Conservation (phyloP, 2,888 invertebrate genomes). For the Timema cristinae region DNA sequence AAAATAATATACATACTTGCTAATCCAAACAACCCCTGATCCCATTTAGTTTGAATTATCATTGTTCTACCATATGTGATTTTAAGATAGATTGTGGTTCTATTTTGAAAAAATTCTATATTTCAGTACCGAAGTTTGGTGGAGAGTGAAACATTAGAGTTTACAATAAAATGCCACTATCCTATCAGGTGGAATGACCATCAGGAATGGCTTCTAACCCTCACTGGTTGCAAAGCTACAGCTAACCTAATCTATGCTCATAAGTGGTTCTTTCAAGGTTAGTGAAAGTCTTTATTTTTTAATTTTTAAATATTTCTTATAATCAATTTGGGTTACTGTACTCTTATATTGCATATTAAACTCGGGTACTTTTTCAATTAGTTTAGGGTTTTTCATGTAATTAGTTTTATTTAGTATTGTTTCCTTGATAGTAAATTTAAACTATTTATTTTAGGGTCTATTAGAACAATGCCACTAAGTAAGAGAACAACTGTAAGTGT, state of each 20-base stretch:
- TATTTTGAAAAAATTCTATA: too few species aligned
- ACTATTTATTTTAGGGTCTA: too few species aligned
- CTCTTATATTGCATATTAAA: too few species aligned
- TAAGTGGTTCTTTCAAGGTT: constrained; percentile 89
- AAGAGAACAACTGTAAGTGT: too few species aligned
- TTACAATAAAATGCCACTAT: constrained; percentile 82
- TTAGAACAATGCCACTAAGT: too few species aligned
- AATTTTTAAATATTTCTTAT: background rate
- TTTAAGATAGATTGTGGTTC: too few species aligned
- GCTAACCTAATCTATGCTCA: constrained; percentile 90
- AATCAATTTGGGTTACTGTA: background rate
- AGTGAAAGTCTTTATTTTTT: background rate
- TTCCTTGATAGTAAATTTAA: too few species aligned
- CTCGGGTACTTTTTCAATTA: background rate
- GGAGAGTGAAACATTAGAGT: constrained; percentile 92
- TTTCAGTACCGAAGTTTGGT: constrained; percentile 77
- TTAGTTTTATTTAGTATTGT: too few species aligned
- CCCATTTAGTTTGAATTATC: too few species aligned
- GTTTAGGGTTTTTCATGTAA: background rate
- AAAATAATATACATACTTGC: too few species aligned
- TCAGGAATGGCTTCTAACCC: constrained; percentile 87
- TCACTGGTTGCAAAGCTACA: constrained; percentile 93
- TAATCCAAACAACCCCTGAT: too few species aligned
- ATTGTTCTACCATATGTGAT: too few species aligned
- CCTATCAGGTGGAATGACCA: constrained; percentile 95